phyloP scores from a whole-genome alignment of 1,140 invertebrate genomes.

The Pentalonia nigronervosa region DNA sequence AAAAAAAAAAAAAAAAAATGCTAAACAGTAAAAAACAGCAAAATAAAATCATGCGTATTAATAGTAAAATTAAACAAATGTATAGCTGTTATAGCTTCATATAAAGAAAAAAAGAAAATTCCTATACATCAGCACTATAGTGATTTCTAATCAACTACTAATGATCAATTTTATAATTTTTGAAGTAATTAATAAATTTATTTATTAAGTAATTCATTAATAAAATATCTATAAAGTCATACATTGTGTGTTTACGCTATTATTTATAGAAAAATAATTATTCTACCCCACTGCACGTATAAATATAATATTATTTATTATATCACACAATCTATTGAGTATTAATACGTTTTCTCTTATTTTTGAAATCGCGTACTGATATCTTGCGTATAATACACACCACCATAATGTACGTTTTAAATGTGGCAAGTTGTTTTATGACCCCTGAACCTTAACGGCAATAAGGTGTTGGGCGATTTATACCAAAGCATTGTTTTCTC shows the following conservation, averaged over 20 bases:
- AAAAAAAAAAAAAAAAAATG: background rate
- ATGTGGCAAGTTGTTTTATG: constrained; percentile 46
- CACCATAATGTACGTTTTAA: constrained; percentile 25
- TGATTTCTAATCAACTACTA: background rate
- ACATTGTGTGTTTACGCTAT: background rate
- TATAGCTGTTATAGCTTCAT: background rate
- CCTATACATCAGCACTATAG: background rate
- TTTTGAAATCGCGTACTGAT: background rate
- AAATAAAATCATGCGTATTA: too few relatives aligned
- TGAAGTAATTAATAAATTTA: background rate
- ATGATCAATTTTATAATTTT: too few relatives aligned
- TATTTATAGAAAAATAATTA: background rate
- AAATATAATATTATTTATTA: background rate
- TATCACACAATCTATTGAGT: background rate
- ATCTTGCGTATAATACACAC: background rate
- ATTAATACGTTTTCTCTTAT: background rate
- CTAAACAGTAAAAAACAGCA: background rate
- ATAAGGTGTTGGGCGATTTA: constrained; percentile 57
- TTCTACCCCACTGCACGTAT: background rate
- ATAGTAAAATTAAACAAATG: background rate
- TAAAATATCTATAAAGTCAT: background rate
- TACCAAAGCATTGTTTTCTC: constrained; percentile 47
- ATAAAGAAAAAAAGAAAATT: background rate
- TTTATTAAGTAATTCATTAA: background rate
- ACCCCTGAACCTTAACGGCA: constrained; percentile 52